These are phyloP conservation scores for Anagyrus pseudococci DNA, from an alignment of 2,888 invertebrate species.

Conservation along the genomic window DNA sequence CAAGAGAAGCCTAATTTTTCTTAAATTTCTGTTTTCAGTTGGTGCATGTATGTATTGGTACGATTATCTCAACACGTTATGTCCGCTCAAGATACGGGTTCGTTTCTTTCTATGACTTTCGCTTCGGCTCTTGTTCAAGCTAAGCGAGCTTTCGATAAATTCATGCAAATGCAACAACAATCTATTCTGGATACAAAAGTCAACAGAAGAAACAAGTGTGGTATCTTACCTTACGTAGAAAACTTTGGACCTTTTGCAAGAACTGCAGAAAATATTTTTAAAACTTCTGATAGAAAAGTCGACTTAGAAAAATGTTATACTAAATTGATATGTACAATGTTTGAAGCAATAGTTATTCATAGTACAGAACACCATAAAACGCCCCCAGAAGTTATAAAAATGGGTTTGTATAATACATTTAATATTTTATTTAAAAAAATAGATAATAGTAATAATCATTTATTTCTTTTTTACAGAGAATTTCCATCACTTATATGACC, in stretches of 20 bases:
- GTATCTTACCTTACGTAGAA: conserved; percentile 86
- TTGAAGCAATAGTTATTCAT: conserved; percentile 81
- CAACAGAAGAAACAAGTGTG: conserved; percentile 81
- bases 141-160: conserved; percentile 89
- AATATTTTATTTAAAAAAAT: neutral
- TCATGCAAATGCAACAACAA: conserved; percentile 83
- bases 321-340: conserved; percentile 80
- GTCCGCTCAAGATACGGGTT: conserved; percentile 85
- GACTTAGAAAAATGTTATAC: conserved; percentile 93
- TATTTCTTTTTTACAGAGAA: conserved; percentile 73
- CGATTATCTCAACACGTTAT: conserved; percentile 91
- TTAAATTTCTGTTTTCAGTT: conserved; percentile 66
- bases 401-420: conserved; percentile 67
- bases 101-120: conserved; percentile 86
- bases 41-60: conserved; percentile 92
- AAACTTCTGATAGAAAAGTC: conserved; percentile 82
- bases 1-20: conserved; percentile 1
- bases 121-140: conserved; percentile 86
- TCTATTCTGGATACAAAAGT: conserved; percentile 78
- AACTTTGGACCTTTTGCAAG: conserved; percentile 88
- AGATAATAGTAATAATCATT: neutral
- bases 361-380: conserved; percentile 88
- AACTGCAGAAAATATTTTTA: conserved; percentile 87
- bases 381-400: conserved; percentile 89
- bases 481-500: conserved; percentile 90